Evolutionary conservation across 2,888 invertebrate species (phyloP), one percentile per base, ranked within the genome.

Genomic region (Scaptomyza tumidula): DNA sequence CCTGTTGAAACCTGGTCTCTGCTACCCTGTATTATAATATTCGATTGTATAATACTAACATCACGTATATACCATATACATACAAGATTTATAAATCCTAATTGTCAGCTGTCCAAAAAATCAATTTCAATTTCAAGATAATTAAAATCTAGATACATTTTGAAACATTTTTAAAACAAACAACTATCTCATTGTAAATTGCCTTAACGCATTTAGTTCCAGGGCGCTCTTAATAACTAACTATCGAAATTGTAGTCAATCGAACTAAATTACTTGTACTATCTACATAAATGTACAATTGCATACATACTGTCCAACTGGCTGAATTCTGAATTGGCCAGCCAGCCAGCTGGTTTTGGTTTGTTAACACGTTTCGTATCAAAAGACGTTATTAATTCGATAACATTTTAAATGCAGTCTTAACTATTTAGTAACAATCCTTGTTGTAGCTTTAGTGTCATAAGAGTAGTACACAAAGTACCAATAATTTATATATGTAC

Each of bases 311-410:
- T 33, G 9, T 39, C 19, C 10, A 53, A 71, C 48, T 64, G 71
- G 43, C 71, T 53, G 19, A 10, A 48, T 43, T 35, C 33, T 16
- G 5, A 55, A 53, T 48, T 57, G 77, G 44, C 19, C 56, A 76
- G 60, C 19, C 56, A 76, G 60, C 35, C 60, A 64, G 45, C 50
- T 88, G 70, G 58, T 88, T 83, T 83, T 83, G 88, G 83, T 83
- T 83, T 83, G 83, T 83, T 83, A 84, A 88, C 70, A 86, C 86
- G 88, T 86, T 88, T 82, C 76, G 66, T 75, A 63, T 59, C 29
- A 63, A 46, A 69, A 56, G 24, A 58, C 14, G 35, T 50, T 24
- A 53, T 41, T 24, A 69, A 78, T 78, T 78, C 78, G 78, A 74
- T 49, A 35, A 78, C 66, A 61, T 64, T 63, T 55, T 52, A 13